Conservation (phyloP, 2,113 vertebrate genomes). For the Tragelaphus scriptus region DNA sequence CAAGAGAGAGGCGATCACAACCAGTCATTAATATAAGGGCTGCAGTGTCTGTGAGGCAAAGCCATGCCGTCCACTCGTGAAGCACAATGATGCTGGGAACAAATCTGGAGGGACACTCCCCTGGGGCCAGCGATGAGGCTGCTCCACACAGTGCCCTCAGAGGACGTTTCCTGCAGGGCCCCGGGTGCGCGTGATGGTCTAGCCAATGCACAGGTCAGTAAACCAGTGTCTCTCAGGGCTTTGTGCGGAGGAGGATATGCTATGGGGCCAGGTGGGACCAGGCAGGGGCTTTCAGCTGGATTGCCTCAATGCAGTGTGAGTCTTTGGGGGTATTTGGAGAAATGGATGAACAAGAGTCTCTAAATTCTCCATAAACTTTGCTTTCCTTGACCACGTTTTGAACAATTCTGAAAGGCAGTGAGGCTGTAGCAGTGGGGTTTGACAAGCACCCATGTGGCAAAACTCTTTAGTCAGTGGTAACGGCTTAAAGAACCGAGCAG, state of each 20-base stretch:
- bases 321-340: background rate
- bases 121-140: background rate
- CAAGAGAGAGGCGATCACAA: background rate
- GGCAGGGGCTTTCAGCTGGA: background rate
- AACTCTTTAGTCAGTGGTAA: background rate
- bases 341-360: background rate
- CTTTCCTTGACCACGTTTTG: background rate
- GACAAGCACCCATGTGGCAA: background rate
- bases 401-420: background rate
- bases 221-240: background rate
- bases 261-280: background rate
- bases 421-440: background rate
- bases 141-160: background rate
- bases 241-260: background rate
- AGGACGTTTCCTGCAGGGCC: background rate
- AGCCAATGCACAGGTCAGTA: no score
- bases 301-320: background rate
- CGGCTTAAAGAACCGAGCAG: background rate
- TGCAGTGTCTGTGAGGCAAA: background rate
- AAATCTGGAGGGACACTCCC: no score
- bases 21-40: background rate
- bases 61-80: background rate
- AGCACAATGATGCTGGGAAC: background rate
- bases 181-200: background rate
- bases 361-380: background rate